Evolutionary conservation across 1,140 invertebrate species (phyloP).

Genomic region (Lamellibrachia luymesi): DNA sequence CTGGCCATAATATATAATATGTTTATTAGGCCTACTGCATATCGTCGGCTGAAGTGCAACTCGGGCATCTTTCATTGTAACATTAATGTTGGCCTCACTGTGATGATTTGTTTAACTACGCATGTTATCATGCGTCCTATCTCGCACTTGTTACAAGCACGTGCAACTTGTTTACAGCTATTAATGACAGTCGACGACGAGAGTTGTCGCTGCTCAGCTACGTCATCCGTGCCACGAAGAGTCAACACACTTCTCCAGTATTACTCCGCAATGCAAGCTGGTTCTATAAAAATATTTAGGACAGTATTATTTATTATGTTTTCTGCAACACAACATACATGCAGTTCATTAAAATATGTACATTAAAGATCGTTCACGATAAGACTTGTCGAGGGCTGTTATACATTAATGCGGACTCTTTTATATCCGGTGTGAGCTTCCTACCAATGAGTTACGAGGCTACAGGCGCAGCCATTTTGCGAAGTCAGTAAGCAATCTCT

Average conservation of each 20-base stretch:
- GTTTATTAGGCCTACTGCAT: not conserved
- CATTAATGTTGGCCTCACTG: not conserved
- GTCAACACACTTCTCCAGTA: not conserved
- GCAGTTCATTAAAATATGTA: not conserved
- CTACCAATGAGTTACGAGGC: not conserved
- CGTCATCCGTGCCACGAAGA: not conserved
- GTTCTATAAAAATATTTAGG: not conserved
- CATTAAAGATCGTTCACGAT: not conserved
- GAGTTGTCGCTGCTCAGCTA: slow-evolving; percentile 3
- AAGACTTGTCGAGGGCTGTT: not conserved
- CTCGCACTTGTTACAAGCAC: not conserved
- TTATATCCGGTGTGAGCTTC: not conserved
- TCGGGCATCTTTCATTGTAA: not conserved
- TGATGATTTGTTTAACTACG: not conserved
- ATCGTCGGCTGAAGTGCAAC: not conserved
- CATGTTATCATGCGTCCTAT: not conserved
- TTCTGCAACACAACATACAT: not conserved
- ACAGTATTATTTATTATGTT: not conserved
- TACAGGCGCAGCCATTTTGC: slow-evolving; percentile 3
- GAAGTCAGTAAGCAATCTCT: not conserved
- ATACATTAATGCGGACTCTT: not conserved
- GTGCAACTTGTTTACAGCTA: not conserved
- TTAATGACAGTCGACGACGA: not conserved
- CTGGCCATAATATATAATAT: too few relatives aligned
- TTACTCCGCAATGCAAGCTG: not conserved